phyloP scores from a whole-genome alignment of 2,113 vertebrate species.

The Bungarus multicinctus region DNA sequence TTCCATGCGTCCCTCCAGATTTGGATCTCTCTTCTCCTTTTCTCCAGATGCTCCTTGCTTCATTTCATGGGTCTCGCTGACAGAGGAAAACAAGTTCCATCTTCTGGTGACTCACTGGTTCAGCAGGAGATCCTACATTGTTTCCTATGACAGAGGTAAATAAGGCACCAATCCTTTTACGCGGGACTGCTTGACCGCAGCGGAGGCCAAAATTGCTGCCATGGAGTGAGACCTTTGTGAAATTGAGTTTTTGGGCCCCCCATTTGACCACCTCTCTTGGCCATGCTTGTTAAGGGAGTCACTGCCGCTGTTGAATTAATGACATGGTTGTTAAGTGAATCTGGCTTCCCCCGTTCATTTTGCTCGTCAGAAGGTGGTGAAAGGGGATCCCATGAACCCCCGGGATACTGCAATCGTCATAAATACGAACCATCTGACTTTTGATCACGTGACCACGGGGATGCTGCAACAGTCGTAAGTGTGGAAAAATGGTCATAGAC shows the following conservation, averaged over 20 bases:
- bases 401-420: background rate
- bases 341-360: background rate
- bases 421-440: background rate
- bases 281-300: background rate
- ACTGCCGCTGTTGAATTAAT: background rate
- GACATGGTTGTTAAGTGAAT: no score
- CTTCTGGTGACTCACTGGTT: slow-evolving; percentile 10
- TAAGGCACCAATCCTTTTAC: background rate
- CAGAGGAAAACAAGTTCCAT: fast-evolving
- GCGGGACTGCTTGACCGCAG: background rate
- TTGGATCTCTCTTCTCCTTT: background rate
- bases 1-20: no score
- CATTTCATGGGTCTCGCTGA: slow-evolving; percentile 28
- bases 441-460: background rate
- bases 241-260: background rate
- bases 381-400: background rate
- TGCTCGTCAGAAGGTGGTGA: background rate
- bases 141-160: slow-evolving; percentile 28
- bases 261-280: background rate
- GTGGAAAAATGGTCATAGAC: background rate
- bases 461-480: no score
- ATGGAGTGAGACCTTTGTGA: background rate
- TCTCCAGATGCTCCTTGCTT: background rate
- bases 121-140: fast-evolving
- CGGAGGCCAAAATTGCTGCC: background rate